phyloP scores from a whole-genome alignment of 35 echinoderm and acorn worm genomes.

The Patiria miniata region DNA sequence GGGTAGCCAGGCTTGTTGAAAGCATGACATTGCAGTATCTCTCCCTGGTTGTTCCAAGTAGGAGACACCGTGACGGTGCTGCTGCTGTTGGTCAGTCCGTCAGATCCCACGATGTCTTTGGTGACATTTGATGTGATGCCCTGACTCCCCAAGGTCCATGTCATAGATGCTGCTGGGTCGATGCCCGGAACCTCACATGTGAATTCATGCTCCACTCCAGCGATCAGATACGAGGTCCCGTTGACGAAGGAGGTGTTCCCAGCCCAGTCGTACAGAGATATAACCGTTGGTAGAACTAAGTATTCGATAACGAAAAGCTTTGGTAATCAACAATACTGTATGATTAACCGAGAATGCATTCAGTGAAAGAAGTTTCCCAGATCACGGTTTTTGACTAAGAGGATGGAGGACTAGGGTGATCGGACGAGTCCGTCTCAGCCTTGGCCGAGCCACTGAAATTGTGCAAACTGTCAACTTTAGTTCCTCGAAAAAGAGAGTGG shows the following conservation, averaged over 20 bases:
- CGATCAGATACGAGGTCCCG: neutral
- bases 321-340: too few relatives aligned
- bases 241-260: neutral
- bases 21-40: neutral
- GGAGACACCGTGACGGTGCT: neutral
- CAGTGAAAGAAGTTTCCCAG: too few relatives aligned
- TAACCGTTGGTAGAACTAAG: neutral
- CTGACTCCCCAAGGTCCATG: neutral
- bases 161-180: neutral
- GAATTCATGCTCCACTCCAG: neutral
- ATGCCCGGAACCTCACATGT: neutral
- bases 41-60: neutral
- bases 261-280: neutral
- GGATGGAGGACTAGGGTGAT: too few relatives aligned
- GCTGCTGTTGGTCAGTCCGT: neutral
- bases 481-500: too few relatives aligned
- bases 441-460: too few relatives aligned
- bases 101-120: neutral
- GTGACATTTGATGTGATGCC: neutral
- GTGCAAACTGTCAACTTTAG: too few relatives aligned
- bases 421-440: too few relatives aligned
- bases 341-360: too few relatives aligned
- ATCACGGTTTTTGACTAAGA: too few relatives aligned
- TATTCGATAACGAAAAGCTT: neutral
- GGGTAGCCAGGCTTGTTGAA: neutral